Evolutionary conservation across 2,797 vertebrate species (phyloP).

Genomic region (Peromyscus aztecus): DNA sequence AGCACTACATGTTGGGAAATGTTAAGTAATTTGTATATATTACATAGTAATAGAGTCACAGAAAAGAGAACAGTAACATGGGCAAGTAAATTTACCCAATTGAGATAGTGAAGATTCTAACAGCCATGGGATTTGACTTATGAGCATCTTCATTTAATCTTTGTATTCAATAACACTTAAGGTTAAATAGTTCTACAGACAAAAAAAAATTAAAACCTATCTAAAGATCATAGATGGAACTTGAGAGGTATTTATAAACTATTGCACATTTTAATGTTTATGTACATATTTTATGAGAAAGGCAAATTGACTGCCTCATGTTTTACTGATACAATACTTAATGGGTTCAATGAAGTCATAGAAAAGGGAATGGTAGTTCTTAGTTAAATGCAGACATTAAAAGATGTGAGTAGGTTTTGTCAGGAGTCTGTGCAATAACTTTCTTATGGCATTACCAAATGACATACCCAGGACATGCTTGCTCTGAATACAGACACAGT

Average conservation of each 20-base stretch:
- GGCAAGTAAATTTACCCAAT: not conserved
- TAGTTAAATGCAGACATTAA: not conserved
- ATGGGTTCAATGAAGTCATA: not conserved
- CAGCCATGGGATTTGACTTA: not conserved
- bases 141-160: not conserved
- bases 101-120: not conserved
- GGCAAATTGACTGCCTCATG: not conserved
- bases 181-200: not conserved
- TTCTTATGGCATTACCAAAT: not conserved
- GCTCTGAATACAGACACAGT: not conserved
- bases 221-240: not conserved
- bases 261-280: not conserved
- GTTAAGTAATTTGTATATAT: not conserved
- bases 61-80: not conserved
- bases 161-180: not conserved
- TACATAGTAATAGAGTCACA: not conserved
- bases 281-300: not conserved
- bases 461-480: no score
- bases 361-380: not conserved
- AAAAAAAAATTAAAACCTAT: not conserved
- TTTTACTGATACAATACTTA: not conserved
- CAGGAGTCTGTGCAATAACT: not conserved
- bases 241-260: not conserved
- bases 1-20: not conserved
- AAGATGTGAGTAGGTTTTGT: not conserved